Evolutionary conservation across 2,113 vertebrate species (phyloP).

Genomic region (Grus americana): DNA sequence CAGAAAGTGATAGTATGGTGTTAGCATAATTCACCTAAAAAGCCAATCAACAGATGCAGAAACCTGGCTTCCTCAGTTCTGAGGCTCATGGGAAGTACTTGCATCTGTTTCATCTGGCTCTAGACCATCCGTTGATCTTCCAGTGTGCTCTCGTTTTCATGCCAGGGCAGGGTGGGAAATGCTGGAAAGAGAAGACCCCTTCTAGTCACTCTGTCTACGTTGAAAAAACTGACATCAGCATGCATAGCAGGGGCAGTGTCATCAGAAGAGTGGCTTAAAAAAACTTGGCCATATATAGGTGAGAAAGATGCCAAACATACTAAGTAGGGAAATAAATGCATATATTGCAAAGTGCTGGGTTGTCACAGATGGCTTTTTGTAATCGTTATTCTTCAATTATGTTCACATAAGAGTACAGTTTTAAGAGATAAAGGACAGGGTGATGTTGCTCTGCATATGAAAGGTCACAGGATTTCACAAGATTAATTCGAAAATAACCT

Average conservation of each 20-base stretch:
- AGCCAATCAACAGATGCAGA: background rate
- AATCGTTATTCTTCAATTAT: background rate
- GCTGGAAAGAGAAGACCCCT: background rate
- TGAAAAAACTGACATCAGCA: background rate
- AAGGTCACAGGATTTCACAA: background rate
- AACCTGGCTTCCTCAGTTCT: background rate
- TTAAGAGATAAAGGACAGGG: background rate
- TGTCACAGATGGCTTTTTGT: background rate
- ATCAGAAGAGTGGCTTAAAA: background rate
- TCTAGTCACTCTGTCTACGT: background rate
- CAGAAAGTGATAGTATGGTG: background rate
- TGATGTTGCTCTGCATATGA: background rate
- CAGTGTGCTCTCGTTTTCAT: background rate
- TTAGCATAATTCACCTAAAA: background rate
- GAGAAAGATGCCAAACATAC: background rate
- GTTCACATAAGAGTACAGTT: background rate
- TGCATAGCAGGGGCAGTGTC: background rate
- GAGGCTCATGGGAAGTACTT: background rate
- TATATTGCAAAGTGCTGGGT: background rate
- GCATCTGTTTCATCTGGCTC: background rate
- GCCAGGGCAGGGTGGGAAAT: background rate
- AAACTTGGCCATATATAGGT: background rate
- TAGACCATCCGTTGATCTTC: background rate
- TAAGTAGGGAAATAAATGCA: background rate
- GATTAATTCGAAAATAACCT: background rate